Base-by-base conservation (phyloP, 1,140 invertebrate genomes). In the Drosophila funebris region DNA sequence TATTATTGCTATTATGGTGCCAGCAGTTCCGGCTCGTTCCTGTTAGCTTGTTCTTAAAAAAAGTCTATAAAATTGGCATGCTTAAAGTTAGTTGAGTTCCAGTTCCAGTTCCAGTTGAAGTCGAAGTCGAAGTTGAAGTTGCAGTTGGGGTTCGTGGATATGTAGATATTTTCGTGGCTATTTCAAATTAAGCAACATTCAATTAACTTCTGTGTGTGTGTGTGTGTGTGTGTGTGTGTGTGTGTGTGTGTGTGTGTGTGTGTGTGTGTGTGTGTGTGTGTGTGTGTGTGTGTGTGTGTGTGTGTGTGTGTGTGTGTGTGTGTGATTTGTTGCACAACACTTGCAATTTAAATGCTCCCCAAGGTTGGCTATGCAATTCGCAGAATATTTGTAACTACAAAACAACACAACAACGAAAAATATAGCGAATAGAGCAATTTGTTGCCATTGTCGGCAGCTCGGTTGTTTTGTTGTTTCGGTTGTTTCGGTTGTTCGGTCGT, bases 1-100 rank as follows among this genome's bases (percentile, higher is more conserved):
- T 33, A 29, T 14, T 39, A 24, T 7, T 24, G 4, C 33, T 31
- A n/a, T 4, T 22, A 27, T 20, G 14, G 6, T 13, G 1, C 5
- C 22, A 22, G 22, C 11, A 0, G 6, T 22, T 20, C 7, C 22
- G 18, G 13, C 7, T 8, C 24, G 24, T n/a, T 27, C 46, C 13
- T 33, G 29, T 20, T 14, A 3, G 16, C 22, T 29, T n/a, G 8
- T 50, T 56, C 46, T 87, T 78, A 88, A 46, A 87, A 85, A 85
- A 85, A 67, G 78, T 87, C 78, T 85, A 85, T 85, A 87, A 85
- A 85, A 85, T 68, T 78, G 66, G 74, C 67, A 62, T 82, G 57
- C 73, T 58, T 67, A 54, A 36, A 73, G 52, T 60, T 56, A 66
- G 56, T 31, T 50, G n/a, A 14, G 24, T 53, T 53, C 11, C 16